phyloP scores from a whole-genome alignment of 2,797 vertebrate species.

The Pteropus rufus region DNA sequence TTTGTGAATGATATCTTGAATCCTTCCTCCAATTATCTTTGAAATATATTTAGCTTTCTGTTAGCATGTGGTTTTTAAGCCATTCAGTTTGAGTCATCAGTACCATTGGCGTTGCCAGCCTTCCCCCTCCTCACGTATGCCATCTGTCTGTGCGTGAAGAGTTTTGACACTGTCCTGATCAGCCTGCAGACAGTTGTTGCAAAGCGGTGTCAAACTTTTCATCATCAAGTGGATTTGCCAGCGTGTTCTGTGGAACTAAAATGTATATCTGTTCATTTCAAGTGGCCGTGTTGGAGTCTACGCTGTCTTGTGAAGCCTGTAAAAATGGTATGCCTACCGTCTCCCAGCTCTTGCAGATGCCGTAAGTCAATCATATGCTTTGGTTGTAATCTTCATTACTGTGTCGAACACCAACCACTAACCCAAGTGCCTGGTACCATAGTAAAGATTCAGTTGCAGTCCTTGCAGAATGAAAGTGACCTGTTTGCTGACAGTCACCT shows the following conservation, averaged over 20 bases:
- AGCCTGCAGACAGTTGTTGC: conserved; percentile 62
- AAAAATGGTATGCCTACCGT: conserved; percentile 94
- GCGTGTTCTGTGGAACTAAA: conserved; percentile 70
- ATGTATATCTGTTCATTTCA: conserved; percentile 76
- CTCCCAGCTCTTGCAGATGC: conserved; percentile 91
- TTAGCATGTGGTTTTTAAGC: conserved; percentile 43
- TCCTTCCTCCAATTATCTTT: not conserved
- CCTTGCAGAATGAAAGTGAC: not conserved
- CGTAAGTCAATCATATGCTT: conserved; percentile 86
- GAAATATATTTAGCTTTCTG: conserved; percentile 34
- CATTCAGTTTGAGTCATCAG: conserved; percentile 5
- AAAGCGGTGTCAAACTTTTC: conserved; percentile 60
- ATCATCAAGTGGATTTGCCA: conserved; percentile 62
- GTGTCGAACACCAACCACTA: not conserved
- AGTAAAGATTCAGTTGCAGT: not conserved
- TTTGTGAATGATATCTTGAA: conserved; percentile 46
- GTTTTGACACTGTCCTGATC: conserved; percentile 67
- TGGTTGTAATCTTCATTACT: conserved; percentile 3
- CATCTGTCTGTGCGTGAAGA: conserved; percentile 69
- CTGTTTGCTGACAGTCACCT: not conserved
- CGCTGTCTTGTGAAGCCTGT: conserved; percentile 95
- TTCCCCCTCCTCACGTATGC: not conserved
- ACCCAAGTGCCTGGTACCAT: not conserved
- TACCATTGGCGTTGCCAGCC: conserved; percentile 15
- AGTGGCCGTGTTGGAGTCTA: conserved; percentile 96